Conservation (phyloP, 92 coral and sea anemone species). For the Siderastrea siderea region DNA sequence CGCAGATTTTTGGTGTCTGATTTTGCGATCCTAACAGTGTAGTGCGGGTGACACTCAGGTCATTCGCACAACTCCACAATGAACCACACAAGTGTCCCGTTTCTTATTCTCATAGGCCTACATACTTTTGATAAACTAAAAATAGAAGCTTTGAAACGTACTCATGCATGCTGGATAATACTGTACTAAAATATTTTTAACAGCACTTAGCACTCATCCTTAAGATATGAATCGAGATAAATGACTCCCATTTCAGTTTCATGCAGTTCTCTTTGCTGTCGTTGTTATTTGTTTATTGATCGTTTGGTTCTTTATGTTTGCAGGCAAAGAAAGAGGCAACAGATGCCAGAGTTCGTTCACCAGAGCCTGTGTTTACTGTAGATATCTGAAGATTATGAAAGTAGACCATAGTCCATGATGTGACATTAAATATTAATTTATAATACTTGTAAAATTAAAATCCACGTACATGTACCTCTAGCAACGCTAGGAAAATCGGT, state of each 20-base stretch:
- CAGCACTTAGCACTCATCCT: too few relatives aligned
- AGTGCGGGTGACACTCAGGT: too few relatives aligned
- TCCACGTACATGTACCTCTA: background rate
- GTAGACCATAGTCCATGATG: background rate
- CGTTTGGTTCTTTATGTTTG: background rate
- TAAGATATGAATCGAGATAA: too few relatives aligned
- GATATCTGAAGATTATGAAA: background rate
- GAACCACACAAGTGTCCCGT: too few relatives aligned
- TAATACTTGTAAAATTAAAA: background rate
- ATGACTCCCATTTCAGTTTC: background rate
- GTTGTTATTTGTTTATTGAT: background rate
- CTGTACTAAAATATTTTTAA: too few relatives aligned
- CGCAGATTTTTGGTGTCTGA: too few relatives aligned
- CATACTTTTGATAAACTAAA: too few relatives aligned
- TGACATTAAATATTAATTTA: background rate
- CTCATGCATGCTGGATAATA: too few relatives aligned
- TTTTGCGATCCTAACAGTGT: too few relatives aligned
- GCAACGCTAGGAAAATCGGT: background rate
- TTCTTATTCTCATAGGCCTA: too few relatives aligned
- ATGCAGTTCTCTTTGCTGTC: background rate
- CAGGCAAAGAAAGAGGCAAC: background rate
- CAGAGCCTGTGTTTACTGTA: conserved; percentile 46
- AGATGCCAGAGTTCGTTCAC: background rate
- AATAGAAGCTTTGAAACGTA: too few relatives aligned
- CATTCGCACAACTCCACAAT: too few relatives aligned